Evolutionary conservation across 2,888 invertebrate species (phyloP).

Genomic region (Craniophora ligustri): DNA sequence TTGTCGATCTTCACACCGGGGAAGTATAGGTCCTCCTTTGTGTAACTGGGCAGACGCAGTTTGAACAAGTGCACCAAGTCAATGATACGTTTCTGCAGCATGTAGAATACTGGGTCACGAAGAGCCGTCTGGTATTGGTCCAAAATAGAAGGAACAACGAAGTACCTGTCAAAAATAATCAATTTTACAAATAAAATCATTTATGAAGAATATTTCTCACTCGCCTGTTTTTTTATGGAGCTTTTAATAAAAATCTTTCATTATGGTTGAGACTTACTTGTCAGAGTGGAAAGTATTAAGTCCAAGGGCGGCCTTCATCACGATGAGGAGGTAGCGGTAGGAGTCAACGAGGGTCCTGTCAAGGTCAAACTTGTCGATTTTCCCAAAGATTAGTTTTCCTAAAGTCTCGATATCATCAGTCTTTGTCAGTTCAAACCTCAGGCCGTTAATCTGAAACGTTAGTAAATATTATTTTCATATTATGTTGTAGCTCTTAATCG

Average conservation of each 20-base stretch:
- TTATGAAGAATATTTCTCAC: too few relatives aligned
- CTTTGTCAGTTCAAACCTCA: constrained; percentile 74
- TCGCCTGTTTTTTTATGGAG: too few relatives aligned
- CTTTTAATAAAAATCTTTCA: too few relatives aligned
- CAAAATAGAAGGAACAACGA: constrained; percentile 87
- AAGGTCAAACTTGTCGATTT: constrained; percentile 78
- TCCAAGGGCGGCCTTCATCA: constrained; percentile 85
- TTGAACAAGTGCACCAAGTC: constrained; percentile 89
- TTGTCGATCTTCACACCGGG: constrained; percentile 90
- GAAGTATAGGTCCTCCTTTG: constrained; percentile 89
- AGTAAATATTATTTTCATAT: neutral
- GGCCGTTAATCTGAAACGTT: constrained; percentile 71
- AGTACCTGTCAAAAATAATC: constrained; percentile 73
- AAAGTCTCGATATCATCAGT: constrained; percentile 86
- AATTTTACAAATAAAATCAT: neutral
- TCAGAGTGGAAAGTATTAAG: constrained; percentile 74
- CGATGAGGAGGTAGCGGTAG: constrained; percentile 89
- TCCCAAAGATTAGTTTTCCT: constrained; percentile 86
- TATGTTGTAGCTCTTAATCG: neutral
- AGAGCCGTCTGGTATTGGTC: too few relatives aligned
- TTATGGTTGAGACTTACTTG: constrained; percentile 73
- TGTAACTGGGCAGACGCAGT: constrained; percentile 89
- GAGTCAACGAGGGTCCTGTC: constrained; percentile 73
- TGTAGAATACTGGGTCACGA: constrained; percentile 93
- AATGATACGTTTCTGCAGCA: constrained; percentile 90